Base-by-base conservation (phyloP, 2,888 invertebrate species). In the Pachliopta kotzebuea region DNA sequence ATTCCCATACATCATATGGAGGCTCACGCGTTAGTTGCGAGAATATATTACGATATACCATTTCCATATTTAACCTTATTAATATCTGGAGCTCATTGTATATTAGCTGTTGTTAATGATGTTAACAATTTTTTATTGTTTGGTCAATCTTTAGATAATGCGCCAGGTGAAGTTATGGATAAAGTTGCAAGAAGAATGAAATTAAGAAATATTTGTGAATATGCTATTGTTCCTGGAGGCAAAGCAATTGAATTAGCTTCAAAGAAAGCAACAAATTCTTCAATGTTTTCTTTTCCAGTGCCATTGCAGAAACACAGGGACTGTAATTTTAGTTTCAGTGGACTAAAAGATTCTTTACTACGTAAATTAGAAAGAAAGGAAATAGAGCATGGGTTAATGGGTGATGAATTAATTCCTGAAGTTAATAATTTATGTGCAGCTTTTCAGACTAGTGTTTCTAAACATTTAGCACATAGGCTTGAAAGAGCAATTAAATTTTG, bases 1-100 rank as follows among this genome's bases (percentile, higher is more conserved):
- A 96, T 99, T 79, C 98, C 99, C 0, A 95, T 99, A 66, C 99
- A 99, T 92, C 99, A 99, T 76, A 99, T 99, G 99, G 96, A 99
- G 92, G 99, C 99, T 1, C 99, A 99, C 92, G 98, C 99, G 6
- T 89, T 99, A 65, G 96, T 96, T 20, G 95, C 94, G 24, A 93
- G 98, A 79, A 95, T 98, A 94, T 90, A 81, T 70, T 72, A 94
- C 73, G 77, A 94, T 71, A 88, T 98, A 59, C 89, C 94, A 64
- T 98, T 96, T 90, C 99, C 99, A 26, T 99, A 96, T 85, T 86
- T 99, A 66, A 96, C 96, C 54, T 90, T 99, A 26, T 90, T 99
- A 26, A 95, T 98, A 71, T 99, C 98, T 75, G 99, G 99, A 55
- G 99, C 98, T 0, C 98, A 99, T 83, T 96, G 97, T 81, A 92